phyloP scores from a whole-genome alignment of 2,888 invertebrate species.

The Elysia crispata region DNA sequence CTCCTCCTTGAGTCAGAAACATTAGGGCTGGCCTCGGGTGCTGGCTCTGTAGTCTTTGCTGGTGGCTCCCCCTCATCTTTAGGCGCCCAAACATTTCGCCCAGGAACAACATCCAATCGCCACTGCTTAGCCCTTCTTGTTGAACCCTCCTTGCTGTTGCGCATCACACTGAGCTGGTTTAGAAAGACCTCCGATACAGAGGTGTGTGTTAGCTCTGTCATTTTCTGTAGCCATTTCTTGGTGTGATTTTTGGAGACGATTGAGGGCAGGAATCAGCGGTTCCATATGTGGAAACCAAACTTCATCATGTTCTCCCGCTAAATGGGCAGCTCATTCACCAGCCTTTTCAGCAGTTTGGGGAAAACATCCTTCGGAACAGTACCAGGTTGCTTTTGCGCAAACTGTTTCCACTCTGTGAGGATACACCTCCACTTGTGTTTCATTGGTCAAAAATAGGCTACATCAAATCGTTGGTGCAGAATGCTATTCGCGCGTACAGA shows the following conservation, averaged over 20 bases:
- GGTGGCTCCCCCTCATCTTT: neutral
- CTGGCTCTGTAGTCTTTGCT: neutral
- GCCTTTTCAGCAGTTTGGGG: too few relatives aligned
- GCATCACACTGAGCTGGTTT: slow-evolving; percentile 1
- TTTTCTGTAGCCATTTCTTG: neutral
- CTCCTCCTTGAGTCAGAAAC: neutral
- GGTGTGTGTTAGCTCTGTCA: slow-evolving; percentile 9
- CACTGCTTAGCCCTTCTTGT: neutral
- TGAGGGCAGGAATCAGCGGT: neutral
- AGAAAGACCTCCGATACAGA: neutral
- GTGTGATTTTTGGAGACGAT: neutral
- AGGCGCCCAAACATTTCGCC: neutral
- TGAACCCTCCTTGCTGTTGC: neutral
- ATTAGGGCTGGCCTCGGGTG: neutral
- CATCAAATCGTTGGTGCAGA: slow-evolving; percentile 55
- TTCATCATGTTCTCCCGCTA: too few relatives aligned
- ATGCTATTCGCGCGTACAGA: too few relatives aligned
- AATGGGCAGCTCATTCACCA: too few relatives aligned
- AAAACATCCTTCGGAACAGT: slow-evolving; percentile 4
- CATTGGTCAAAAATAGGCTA: slow-evolving; percentile 40
- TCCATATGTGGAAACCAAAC: too few relatives aligned
- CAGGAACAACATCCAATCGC: neutral
- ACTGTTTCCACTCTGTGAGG: slow-evolving; percentile 10
- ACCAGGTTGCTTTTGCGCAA: neutral
- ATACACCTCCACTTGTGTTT: slow-evolving; percentile 13